phyloP scores from a whole-genome alignment of 2,888 invertebrate genomes.

The Protophormia terraenovae region DNA sequence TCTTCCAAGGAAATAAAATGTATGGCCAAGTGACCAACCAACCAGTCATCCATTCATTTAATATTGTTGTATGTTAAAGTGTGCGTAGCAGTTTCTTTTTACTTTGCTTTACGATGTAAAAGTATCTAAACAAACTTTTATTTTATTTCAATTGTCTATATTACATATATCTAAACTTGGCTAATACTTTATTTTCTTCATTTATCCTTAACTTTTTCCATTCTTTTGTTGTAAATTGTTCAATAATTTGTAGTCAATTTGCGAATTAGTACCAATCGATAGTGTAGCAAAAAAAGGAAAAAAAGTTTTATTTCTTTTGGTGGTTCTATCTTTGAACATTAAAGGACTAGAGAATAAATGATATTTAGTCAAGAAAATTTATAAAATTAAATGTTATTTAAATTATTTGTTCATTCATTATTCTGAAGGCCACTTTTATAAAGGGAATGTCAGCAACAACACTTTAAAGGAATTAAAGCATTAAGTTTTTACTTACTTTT shows the following conservation, averaged over 20 bases:
- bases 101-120: background rate
- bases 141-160: conserved; percentile 63
- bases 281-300: no score
- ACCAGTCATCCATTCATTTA: background rate
- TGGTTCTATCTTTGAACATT: background rate
- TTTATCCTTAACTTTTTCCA: conserved; percentile 16
- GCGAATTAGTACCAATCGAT: conserved; percentile 73
- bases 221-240: conserved; percentile 74
- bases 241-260: conserved; percentile 79
- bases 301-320: conserved; percentile 30
- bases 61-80: conserved; percentile 32
- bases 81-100: conserved; percentile 43
- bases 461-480: conserved; percentile 35
- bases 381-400: conserved; percentile 58
- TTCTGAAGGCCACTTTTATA: conserved; percentile 43
- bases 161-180: conserved; percentile 49
- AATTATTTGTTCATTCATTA: conserved; percentile 47
- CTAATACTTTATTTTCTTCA: conserved; percentile 7
- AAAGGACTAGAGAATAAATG: conserved; percentile 14
- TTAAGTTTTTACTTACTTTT: no score
- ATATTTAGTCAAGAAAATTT: conserved; percentile 38
- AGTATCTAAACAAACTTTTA: conserved; percentile 50
- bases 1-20: conserved; percentile 18
- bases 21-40: conserved; percentile 50
- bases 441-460: background rate